Evolutionary conservation across 2,797 vertebrate genomes (phyloP).

Genomic region (Anomalospiza imberbis): DNA sequence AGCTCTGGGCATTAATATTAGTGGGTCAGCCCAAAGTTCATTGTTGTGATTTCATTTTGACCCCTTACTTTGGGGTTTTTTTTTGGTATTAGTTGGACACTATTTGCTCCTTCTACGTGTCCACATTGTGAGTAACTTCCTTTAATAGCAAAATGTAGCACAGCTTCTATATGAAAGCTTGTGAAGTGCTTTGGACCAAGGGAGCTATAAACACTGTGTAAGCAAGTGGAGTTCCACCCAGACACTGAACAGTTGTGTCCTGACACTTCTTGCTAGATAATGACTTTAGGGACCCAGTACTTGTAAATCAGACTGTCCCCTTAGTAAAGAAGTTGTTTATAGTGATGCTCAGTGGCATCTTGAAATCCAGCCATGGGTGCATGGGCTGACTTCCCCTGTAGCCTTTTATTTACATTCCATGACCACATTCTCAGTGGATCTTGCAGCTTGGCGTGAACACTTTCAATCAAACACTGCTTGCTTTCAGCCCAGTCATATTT

Average conservation of each 20-base stretch:
- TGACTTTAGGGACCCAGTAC: not conserved
- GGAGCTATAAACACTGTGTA: not conserved
- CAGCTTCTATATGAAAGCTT: not conserved
- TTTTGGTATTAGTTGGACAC: not conserved
- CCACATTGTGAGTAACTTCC: not conserved
- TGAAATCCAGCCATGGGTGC: not conserved
- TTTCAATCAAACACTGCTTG: not conserved
- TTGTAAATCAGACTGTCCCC: slow-evolving; percentile 9
- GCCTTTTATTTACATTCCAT: not conserved
- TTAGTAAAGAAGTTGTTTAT: not conserved
- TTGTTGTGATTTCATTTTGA: not conserved
- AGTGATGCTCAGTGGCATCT: not conserved
- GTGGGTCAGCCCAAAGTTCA: not conserved
- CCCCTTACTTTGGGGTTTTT: not conserved
- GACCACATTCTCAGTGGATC: not conserved
- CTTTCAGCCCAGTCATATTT: not conserved
- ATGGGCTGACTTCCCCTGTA: not conserved
- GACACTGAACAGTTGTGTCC: not conserved
- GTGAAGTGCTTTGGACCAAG: not conserved
- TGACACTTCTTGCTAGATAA: not conserved
- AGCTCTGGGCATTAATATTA: not conserved
- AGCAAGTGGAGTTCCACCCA: not conserved
- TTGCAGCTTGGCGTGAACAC: not conserved
- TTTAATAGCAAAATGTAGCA: not conserved
- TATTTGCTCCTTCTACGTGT: not conserved